These are phyloP conservation scores for Tapirus indicus DNA, from an alignment of 2,797 vertebrate genomes.

Conservation along the genomic window DNA sequence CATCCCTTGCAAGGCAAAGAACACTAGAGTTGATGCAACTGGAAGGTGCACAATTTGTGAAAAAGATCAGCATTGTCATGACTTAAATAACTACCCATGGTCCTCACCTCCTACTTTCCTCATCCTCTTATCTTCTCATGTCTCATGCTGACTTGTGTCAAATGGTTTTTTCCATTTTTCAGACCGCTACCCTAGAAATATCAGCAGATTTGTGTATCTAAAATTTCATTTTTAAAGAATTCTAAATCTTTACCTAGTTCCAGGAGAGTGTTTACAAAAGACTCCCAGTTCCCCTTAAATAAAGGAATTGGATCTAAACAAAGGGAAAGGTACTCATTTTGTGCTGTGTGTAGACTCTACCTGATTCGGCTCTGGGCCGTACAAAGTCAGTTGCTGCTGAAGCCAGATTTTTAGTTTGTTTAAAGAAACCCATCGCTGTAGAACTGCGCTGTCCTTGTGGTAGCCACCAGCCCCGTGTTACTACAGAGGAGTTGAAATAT, in stretches of 20 bases:
- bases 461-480: background rate
- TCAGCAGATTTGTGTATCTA: background rate
- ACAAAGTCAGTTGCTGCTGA: background rate
- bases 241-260: background rate
- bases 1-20: background rate
- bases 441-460: background rate
- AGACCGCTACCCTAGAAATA: background rate
- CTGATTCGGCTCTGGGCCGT: background rate
- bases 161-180: background rate
- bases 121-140: background rate
- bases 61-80: background rate
- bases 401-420: background rate
- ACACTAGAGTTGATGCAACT: background rate
- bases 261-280: background rate
- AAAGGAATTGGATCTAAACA: background rate
- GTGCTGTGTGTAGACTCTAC: background rate
- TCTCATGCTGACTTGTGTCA: too few relatives aligned
- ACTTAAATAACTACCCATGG: fast-evolving
- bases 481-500: background rate
- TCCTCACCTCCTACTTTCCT: background rate
- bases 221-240: background rate
- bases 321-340: background rate
- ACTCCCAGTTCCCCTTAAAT: background rate
- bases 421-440: background rate
- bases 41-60: background rate